Evolutionary conservation across 2,113 vertebrate genomes (phyloP), one percentile per base, ranked within the genome.

Genomic region (Clinocottus analis): DNA sequence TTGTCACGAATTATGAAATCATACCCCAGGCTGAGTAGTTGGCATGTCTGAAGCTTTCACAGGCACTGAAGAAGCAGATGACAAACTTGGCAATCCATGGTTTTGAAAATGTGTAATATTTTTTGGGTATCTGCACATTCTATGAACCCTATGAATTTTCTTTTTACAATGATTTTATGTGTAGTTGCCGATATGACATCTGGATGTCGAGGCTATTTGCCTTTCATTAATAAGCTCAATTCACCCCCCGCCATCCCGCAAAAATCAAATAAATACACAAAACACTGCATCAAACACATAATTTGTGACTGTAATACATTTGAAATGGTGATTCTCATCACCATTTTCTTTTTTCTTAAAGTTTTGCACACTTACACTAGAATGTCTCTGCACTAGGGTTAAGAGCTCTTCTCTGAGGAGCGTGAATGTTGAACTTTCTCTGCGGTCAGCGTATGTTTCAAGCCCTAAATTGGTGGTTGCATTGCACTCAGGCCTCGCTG

Each of bases 361-460:
- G 14, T 6, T 39, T 65, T 53, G 5, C 7, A 1, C 31, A 13
- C 35, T 25, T 2, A 25, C 33, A 69, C 16, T 17, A 12, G 39
- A 27, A 13, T 27, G 8, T 1, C 53, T 58, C 10, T 17, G 27
- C 13, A 63, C 61, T 25, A 12, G 13, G 59, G 12, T 35, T 27
- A 43, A 65, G 7, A 21, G 3, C 14, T 39, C 47, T 21, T 71
- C 41, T 58, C 43, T 56, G 13, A 76, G 43, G 33, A 78, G 14
- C 60, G 39, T 60, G 33, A 67, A 55, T 7, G 5, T 33, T 70
- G 74, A 65, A 66, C 70, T 81, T 74, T 78, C 70, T 77, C 73
- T 82, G 47, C 71, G 81, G 64, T 87, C 83, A 86, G 84, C 59
- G 2, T 79, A 47, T 82, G 73, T 85, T 87, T 84, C 43, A 55